Percentiles rank a stretch among this genome's conserved stretches.
These are phyloP conservation scores for Macquaria australasica DNA, from an alignment of 2,113 vertebrate species.

Conservation along the genomic window DNA sequence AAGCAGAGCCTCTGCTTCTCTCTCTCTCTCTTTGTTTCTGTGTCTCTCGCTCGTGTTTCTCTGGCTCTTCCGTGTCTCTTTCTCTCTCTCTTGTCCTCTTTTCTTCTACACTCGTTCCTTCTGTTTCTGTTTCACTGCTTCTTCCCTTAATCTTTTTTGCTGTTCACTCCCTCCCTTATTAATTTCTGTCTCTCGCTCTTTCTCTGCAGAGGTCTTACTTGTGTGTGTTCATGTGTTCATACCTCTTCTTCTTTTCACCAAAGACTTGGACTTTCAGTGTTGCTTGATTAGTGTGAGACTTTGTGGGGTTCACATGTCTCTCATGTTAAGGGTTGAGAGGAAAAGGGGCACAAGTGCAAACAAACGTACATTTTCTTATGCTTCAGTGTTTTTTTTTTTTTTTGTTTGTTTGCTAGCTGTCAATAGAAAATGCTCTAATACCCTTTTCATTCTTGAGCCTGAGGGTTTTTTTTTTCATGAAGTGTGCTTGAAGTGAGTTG, in stretches of 20 bases:
- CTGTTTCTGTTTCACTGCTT: conserved; percentile 36
- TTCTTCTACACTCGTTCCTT: conserved; percentile 14
- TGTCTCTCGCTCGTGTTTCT: conserved; percentile 50
- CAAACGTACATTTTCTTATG: too few species aligned
- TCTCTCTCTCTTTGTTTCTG: conserved; percentile 42
- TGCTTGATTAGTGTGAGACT: conserved; percentile 30
- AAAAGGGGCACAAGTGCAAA: background rate
- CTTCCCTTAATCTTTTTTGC: conserved; percentile 23
- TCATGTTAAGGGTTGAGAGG: background rate
- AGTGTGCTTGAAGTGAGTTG: background rate
- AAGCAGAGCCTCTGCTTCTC: conserved; percentile 60
- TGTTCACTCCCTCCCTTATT: conserved; percentile 8
- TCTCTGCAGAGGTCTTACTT: conserved; percentile 16
- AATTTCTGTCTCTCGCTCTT: background rate
- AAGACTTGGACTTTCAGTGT: conserved; percentile 6
- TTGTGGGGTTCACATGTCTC: conserved; percentile 8
- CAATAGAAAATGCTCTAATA: background rate
- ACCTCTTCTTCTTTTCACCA: conserved; percentile 8
- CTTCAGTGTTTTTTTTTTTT: background rate
- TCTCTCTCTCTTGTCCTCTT: conserved; percentile 31
- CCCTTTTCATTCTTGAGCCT: background rate
- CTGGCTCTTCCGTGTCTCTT: conserved; percentile 18
- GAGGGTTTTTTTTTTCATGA: background rate
- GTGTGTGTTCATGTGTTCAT: conserved; percentile 4
- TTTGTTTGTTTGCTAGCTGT: too few species aligned